Conservation (phyloP, 2,113 vertebrate species). For the Dasyornis broadbenti region DNA sequence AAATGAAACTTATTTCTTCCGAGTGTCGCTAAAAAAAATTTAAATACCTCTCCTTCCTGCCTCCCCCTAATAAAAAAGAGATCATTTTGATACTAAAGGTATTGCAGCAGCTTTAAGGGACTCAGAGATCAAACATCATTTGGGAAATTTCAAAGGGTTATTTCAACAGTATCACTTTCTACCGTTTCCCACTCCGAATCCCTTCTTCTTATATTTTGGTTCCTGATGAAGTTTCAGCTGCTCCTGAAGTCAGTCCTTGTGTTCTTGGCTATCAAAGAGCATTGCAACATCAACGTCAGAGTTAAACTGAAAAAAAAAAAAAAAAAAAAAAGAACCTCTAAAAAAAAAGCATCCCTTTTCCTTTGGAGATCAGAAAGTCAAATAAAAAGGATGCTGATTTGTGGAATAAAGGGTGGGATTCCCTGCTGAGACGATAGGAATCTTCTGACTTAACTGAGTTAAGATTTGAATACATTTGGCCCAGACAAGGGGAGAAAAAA, state of each 20-base stretch:
- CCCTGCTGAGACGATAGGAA: slow-evolving; percentile 79
- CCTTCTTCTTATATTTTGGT: slow-evolving; percentile 30
- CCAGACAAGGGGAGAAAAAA: slow-evolving; percentile 63
- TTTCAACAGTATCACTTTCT: slow-evolving; percentile 75
- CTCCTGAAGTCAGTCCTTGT: slow-evolving; percentile 74
- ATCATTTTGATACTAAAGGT: slow-evolving; percentile 70
- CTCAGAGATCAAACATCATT: slow-evolving; percentile 73
- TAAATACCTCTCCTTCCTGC: neutral
- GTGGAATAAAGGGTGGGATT: slow-evolving; percentile 76
- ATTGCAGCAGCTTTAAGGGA: slow-evolving; percentile 67
- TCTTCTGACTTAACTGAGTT: slow-evolving; percentile 75
- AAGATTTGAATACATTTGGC: slow-evolving; percentile 81
- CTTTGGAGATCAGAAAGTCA: slow-evolving; percentile 75
- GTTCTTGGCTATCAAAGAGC: slow-evolving; percentile 78
- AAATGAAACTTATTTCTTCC: slow-evolving; percentile 66
- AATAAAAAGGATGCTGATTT: slow-evolving; percentile 81
- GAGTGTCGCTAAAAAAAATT: slow-evolving; percentile 23
- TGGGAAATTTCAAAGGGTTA: slow-evolving; percentile 74
- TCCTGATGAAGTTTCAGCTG: slow-evolving; percentile 76
- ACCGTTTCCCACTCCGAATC: slow-evolving; percentile 30
- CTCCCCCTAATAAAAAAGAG: neutral
- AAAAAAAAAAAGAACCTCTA: neutral
- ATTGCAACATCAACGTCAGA: slow-evolving; percentile 67
- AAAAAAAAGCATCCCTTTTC: slow-evolving; percentile 72
- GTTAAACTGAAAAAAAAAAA: slow-evolving; percentile 68